Percentiles rank a stretch among this genome's conserved stretches.
phyloP scores from a whole-genome alignment of 2,888 invertebrate species.

The Bruchidius siliquastri region DNA sequence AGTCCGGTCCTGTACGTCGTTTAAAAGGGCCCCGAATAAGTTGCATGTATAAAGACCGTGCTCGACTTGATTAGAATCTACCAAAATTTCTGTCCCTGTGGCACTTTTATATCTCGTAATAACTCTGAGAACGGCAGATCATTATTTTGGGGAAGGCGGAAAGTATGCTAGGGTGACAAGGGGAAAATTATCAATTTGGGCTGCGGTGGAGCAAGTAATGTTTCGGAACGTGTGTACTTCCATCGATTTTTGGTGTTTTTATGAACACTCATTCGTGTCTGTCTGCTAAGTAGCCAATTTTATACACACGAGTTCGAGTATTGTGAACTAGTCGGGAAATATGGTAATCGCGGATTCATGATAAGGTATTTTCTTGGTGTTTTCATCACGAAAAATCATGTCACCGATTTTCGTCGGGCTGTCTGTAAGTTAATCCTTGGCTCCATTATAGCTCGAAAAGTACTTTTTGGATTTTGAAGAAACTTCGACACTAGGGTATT shows the following conservation, averaged over 20 bases:
- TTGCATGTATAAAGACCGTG: slow-evolving; percentile 15
- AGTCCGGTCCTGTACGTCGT: neutral
- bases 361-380: no score
- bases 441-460: no score
- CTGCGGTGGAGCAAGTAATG: neutral
- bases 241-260: neutral
- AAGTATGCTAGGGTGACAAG: neutral
- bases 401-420: no score
- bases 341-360: no score
- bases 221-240: neutral
- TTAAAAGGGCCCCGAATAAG: slow-evolving; percentile 4
- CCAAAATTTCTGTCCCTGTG: slow-evolving; percentile 9
- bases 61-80: slow-evolving; percentile 28
- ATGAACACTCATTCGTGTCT: no score
- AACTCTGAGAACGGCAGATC: neutral
- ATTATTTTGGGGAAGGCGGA: neutral
- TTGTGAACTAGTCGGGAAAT: no score
- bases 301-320: no score
- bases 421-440: no score
- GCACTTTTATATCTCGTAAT: neutral
- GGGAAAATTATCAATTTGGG: neutral
- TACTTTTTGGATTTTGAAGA: no score
- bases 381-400: no score
- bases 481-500: no score
- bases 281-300: no score